phyloP scores from a whole-genome alignment of 2,888 invertebrate genomes.

The Alloscopus bannaensis region DNA sequence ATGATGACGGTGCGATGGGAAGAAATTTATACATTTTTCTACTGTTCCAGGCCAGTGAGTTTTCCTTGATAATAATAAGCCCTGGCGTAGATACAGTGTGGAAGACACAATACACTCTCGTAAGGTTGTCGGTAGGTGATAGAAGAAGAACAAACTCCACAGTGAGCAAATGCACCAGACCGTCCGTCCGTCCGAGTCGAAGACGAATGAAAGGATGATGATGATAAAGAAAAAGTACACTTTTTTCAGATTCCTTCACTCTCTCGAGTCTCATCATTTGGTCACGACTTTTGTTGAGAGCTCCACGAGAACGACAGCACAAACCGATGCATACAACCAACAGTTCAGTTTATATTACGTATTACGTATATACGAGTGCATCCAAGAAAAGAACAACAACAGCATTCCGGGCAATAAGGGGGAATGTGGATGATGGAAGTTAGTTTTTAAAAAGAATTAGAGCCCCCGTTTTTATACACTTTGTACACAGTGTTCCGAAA shows the following conservation, averaged over 20 bases:
- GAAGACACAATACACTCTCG: slow-evolving; percentile 1
- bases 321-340: background rate
- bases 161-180: slow-evolving; percentile 9
- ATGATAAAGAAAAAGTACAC: slow-evolving; percentile 8
- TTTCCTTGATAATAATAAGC: slow-evolving; percentile 50
- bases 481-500: background rate
- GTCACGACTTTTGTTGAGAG: slow-evolving; percentile 66
- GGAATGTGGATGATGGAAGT: slow-evolving; percentile 9
- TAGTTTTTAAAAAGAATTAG: slow-evolving; percentile 13
- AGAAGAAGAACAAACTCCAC: background rate
- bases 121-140: slow-evolving; percentile 10
- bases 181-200: slow-evolving; percentile 13
- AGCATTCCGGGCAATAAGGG: slow-evolving; percentile 19
- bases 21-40: slow-evolving; percentile 67
- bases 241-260: slow-evolving; percentile 17
- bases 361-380: background rate
- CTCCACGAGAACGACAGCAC: background rate
- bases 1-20: slow-evolving; percentile 50
- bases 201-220: slow-evolving; percentile 8
- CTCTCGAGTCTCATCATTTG: slow-evolving; percentile 64
- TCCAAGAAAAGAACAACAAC: slow-evolving; percentile 12
- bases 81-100: background rate
- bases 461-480: slow-evolving; percentile 13
- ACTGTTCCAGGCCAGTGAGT: slow-evolving; percentile 67
- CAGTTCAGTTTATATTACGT: background rate